Base-by-base conservation (phyloP, 2,797 vertebrate genomes). In the Strix occidentalis region DNA sequence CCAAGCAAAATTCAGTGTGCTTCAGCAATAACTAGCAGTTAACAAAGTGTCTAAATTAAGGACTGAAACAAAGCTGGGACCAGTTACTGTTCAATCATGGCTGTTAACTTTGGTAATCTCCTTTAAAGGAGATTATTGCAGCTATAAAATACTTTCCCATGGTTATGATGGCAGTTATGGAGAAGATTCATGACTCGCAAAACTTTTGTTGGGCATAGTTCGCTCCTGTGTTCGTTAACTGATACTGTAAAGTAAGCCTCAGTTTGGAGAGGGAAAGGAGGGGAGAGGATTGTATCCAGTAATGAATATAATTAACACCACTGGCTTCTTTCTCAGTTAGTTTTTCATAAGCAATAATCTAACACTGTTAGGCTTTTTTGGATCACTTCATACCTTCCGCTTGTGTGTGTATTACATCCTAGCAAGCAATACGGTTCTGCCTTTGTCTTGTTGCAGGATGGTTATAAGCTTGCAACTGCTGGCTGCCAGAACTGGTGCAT, bases 21-120 rank as follows among this genome's bases (percentile, higher is more conserved):
- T 93, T 84, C 74, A 87, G 88, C 85, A 93, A 39, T 82, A 87
- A 64, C 25, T 50, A 50, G 80, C 70, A 90, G 91, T 82, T 94
- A 74, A 64, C 46, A 72, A 94, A 92, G 74, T 74, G 80, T 76
- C 74, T 92, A 82, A 93, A 96, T 89, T 70, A 90, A 84, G 70
- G 70, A 43, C 63, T 68, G 74, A 89, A 95, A 90, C 63, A 91
- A 96, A 96, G 63, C 1, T 9, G 83, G 50, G 70, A 79, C 63
- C 48, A 29, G 93, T 91, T 95, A 70, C 53, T 86, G 51, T 70
- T 90, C 87, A 82, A 53, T 90, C 64, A 60, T 46, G 60, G 75
- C 74, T 58, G 35, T 95, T 95, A 82, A 79, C 58, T 90, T 79
- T 29, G 54, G 63, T 74, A 87, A 95, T 93, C 70, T 70, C 33